A percentile compares a stretch with the other conserved stretches of the same genome.
phyloP scores from a whole-genome alignment of 2,113 vertebrate genomes.

The Anhinga anhinga region DNA sequence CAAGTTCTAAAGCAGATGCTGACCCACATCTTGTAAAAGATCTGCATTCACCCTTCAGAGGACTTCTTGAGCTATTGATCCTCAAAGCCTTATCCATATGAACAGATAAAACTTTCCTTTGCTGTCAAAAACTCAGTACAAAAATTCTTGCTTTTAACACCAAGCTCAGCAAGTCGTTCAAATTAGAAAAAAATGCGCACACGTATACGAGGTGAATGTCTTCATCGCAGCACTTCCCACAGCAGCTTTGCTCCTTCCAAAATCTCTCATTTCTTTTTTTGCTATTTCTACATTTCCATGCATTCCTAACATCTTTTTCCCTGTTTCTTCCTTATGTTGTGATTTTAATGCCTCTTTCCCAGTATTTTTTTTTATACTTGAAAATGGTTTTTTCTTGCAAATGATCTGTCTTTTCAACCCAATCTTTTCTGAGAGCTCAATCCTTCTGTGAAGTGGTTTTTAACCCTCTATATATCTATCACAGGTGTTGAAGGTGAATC shows the following conservation, averaged over 20 bases:
- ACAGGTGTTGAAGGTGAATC: background rate
- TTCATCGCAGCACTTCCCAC: background rate
- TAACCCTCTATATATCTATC: background rate
- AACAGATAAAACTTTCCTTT: background rate
- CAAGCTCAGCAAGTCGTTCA: background rate
- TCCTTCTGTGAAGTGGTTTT: background rate
- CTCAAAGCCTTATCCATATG: background rate
- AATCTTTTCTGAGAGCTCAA: background rate
- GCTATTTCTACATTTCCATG: background rate
- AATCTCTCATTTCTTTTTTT: background rate
- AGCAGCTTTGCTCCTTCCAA: background rate
- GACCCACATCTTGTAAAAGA: background rate
- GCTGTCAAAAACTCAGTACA: background rate
- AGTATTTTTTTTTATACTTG: background rate
- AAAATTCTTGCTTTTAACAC: background rate
- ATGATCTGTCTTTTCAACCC: background rate
- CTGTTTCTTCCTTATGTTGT: background rate
- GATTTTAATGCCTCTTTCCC: background rate
- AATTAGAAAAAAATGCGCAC: background rate
- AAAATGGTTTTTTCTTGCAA: background rate
- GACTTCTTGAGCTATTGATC: background rate
- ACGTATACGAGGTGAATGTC: background rate
- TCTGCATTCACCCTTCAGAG: background rate
- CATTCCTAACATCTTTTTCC: background rate
- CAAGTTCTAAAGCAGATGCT: background rate